Conservation (phyloP, 2,113 vertebrate genomes). For the Albula goreensis region DNA sequence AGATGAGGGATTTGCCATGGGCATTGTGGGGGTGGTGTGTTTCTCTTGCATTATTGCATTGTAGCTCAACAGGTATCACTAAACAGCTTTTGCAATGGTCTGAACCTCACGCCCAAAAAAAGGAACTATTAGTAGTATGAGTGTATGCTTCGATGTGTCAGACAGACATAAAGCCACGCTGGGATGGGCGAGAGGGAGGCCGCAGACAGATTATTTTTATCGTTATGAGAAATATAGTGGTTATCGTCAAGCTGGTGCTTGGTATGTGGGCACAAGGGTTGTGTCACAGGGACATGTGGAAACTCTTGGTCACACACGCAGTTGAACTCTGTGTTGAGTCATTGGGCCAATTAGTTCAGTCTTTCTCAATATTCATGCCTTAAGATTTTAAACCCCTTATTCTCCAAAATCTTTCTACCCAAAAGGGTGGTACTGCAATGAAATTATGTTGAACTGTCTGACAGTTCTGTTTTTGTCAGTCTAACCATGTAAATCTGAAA, state of each 20-base stretch:
- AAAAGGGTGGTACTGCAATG: background rate
- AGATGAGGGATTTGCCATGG: background rate
- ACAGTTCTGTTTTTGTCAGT: background rate
- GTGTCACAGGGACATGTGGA: conserved; percentile 53
- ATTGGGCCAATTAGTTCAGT: background rate
- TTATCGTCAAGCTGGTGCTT: conserved; percentile 52
- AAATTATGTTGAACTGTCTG: no score
- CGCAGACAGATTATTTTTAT: conserved; percentile 41
- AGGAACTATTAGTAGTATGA: background rate
- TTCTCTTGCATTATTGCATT: background rate
- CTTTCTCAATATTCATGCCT: conserved; percentile 1
- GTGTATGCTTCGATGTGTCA: background rate
- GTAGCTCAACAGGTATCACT: background rate
- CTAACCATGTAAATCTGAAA: background rate
- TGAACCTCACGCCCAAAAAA: background rate
- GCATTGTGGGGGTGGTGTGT: background rate
- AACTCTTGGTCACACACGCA: conserved; percentile 42
- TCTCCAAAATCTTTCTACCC: background rate
- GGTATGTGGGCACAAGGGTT: conserved; percentile 52
- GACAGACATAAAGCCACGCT: conserved; percentile 2
- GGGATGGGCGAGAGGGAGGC: background rate
- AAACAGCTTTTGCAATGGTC: background rate
- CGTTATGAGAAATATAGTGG: conserved; percentile 39
- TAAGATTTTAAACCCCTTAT: background rate
- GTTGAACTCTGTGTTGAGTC: conserved; percentile 27